Percentiles rank a stretch among this genome's conserved stretches.
phyloP scores from a whole-genome alignment of 2,113 vertebrate species.

The Emydocephalus ijimae region DNA sequence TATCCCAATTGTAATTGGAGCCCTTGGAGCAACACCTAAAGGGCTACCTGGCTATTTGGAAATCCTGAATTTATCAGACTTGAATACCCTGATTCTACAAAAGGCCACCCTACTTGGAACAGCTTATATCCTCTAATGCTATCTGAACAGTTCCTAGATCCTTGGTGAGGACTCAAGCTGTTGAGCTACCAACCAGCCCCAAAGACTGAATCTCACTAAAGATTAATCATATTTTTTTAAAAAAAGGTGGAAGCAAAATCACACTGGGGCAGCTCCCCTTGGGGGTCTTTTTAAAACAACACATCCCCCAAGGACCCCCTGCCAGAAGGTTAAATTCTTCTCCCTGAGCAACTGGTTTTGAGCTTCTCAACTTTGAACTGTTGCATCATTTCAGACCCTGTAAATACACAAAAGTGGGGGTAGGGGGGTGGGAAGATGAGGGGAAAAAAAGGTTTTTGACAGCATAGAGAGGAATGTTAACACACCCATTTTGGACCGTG shows the following conservation, averaged over 20 bases:
- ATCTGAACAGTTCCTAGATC: too few relatives aligned
- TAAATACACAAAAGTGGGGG: constrained; percentile 24
- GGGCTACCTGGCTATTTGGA: too few relatives aligned
- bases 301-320: not conserved
- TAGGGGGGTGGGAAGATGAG: not conserved
- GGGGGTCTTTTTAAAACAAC: not conserved
- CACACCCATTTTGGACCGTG: constrained; percentile 55
- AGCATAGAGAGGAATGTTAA: constrained; percentile 67
- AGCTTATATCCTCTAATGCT: too few relatives aligned
- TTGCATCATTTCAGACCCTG: not conserved
- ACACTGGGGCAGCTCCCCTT: not conserved
- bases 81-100: too few relatives aligned
- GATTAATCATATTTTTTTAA: too few relatives aligned
- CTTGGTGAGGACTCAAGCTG: too few relatives aligned
- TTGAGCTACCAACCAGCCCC: too few relatives aligned
- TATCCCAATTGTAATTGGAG: too few relatives aligned
- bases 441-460: constrained; percentile 30
- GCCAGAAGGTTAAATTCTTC: not conserved
- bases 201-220: too few relatives aligned
- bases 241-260: not conserved
- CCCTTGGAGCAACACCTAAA: too few relatives aligned
- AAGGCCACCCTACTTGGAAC: too few relatives aligned
- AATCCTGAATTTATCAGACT: too few relatives aligned
- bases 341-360: constrained; percentile 10
- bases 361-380: constrained; percentile 31